Base-by-base conservation (phyloP, 1,140 invertebrate species). In the Zaprionus nigranus region DNA sequence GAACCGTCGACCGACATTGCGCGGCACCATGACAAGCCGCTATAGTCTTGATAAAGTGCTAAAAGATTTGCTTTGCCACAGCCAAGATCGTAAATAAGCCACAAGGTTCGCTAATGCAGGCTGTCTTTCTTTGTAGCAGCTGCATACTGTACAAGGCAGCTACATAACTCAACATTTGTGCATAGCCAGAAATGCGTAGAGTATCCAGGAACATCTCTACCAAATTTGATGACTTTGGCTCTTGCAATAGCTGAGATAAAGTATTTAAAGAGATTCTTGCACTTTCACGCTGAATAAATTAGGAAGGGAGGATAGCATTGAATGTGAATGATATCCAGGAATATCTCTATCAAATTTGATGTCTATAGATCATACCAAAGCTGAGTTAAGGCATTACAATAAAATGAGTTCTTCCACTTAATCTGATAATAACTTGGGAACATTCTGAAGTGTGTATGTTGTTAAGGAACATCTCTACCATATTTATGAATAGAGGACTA, bases 71-170 rank as follows among this genome's bases (percentile, higher is more conserved):
- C 22, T 57, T 70, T 46, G 17, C 20, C 49, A n/a, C 59, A 22
- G n/a, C 15, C 15, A 26, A n/a, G 43, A 54, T 71, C 68, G 63
- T 75, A 63, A 71, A 75, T 60, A 71, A 60, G 22, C 34, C 36
- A 5, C 20, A 70, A 62, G 66, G n/a, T 59, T 38, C 34, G 34
- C 30, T 24, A 56, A 36, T 53, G 13, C 49, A 53, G 20, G 26
- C 49, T 54, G 49, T 49, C 22, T 17, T 0, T 17, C 4, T 13
- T 13, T 51, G 46, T 5, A 34, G 4, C 11, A 56, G 63, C 5
- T 40, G 17, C 56, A 59, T 17, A n/a, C 20, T 5, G 17, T 20
- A 22, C 9, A 22, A 49, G 9, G 9, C 17, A 12, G 9, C 30
- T 34, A 34, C 30, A 34, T 34, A 34, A 34, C 30, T 46, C 40